These are phyloP conservation scores for Anticlea derivata DNA, from an alignment of 2,888 invertebrate species.

Conservation along the genomic window DNA sequence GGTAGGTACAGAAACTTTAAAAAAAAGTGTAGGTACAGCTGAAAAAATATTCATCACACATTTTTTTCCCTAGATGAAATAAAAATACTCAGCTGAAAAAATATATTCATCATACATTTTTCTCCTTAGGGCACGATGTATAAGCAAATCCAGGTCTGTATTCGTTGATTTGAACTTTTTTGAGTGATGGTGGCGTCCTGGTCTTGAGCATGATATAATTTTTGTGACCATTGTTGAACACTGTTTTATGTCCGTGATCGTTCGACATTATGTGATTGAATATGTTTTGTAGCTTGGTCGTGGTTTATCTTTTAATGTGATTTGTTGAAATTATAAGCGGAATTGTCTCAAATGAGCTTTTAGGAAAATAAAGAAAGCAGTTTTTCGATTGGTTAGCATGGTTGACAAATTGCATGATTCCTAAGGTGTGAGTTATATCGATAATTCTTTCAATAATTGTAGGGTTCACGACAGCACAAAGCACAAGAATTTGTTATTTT, in stretches of 20 bases:
- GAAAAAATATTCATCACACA: too few species aligned
- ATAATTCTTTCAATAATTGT: not conserved
- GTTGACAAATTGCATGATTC: conserved; percentile 1
- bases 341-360: not conserved
- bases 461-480: not conserved
- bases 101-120: conserved; percentile 58
- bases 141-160: conserved; percentile 84
- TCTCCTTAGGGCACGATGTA: conserved; percentile 81
- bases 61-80: not conserved
- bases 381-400: not conserved
- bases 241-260: conserved; percentile 43
- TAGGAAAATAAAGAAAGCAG: not conserved
- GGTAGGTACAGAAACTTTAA: too few species aligned
- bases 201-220: conserved; percentile 59
- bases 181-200: conserved; percentile 66
- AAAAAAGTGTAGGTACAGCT: too few species aligned
- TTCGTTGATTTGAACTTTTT: conserved; percentile 53
- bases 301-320: conserved; percentile 8
- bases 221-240: conserved; percentile 40
- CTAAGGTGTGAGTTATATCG: not conserved
- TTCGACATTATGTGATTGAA: conserved; percentile 36
- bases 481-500: not conserved
- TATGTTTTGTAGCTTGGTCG: conserved; percentile 23
- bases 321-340: not conserved
- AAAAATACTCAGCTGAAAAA: conserved; percentile 1